Percentiles rank a stretch among this genome's conserved stretches.
Evolutionary conservation across 1,140 invertebrate species (phyloP).

Genomic region (Halictus rubicundus): DNA sequence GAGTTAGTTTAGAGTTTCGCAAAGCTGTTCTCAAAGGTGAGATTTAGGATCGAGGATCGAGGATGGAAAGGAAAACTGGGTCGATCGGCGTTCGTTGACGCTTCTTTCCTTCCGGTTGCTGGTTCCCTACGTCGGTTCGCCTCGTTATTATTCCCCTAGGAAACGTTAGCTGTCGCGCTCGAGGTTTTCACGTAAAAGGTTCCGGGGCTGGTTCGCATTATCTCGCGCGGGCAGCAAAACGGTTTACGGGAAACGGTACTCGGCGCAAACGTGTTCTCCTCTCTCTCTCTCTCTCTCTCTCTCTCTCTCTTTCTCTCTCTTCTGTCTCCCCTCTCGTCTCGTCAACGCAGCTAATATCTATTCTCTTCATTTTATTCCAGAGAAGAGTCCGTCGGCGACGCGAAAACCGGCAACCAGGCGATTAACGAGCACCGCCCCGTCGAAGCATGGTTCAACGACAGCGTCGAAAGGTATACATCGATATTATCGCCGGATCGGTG

Average conservation of each 20-base stretch:
- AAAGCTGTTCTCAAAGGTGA: too few species aligned
- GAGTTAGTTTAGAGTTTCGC: too few species aligned
- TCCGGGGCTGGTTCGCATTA: slow-evolving; percentile 1
- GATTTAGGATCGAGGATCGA: too few species aligned
- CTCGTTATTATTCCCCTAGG: neutral
- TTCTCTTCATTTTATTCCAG: slow-evolving; percentile 55
- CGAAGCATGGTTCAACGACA: slow-evolving; percentile 50
- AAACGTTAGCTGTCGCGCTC: neutral
- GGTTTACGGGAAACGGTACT: slow-evolving; percentile 61
- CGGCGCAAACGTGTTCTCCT: neutral
- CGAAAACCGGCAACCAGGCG: slow-evolving; percentile 66
- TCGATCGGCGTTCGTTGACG: too few species aligned
- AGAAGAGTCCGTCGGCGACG: slow-evolving; percentile 69
- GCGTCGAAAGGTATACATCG: slow-evolving; percentile 55
- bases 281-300: too few species aligned
- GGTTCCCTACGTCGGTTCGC: too few species aligned
- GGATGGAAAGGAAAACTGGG: too few species aligned
- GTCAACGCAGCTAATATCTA: slow-evolving; percentile 42
- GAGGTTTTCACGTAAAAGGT: neutral
- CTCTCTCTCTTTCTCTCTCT: too few species aligned
- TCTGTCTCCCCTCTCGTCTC: too few species aligned
- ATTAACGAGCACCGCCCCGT: slow-evolving; percentile 44
- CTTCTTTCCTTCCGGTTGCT: too few species aligned
- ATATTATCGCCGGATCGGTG: neutral
- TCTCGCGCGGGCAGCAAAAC: slow-evolving; percentile 51